Evolutionary conservation across 1,140 invertebrate genomes (phyloP).

Genomic region (Delia radicum): DNA sequence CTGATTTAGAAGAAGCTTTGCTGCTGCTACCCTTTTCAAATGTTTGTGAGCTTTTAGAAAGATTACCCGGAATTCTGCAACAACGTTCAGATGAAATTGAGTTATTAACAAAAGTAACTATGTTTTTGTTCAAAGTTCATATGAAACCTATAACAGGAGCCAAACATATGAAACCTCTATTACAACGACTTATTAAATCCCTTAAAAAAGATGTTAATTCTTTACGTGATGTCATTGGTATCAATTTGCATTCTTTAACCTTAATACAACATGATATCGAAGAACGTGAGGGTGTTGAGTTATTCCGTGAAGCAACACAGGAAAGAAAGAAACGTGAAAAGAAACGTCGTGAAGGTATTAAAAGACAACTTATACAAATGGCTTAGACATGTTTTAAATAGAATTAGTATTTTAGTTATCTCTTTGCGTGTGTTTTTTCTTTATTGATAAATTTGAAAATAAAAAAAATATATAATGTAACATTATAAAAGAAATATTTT

Average conservation of each 20-base stretch:
- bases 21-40: constrained; percentile 81
- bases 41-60: constrained; percentile 76
- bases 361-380: constrained; percentile 57
- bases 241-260: constrained; percentile 82
- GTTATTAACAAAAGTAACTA: constrained; percentile 69
- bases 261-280: constrained; percentile 79
- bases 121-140: constrained; percentile 84
- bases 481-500: constrained; percentile 6
- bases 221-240: constrained; percentile 78
- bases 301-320: constrained; percentile 80
- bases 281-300: constrained; percentile 72
- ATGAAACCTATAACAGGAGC: constrained; percentile 78
- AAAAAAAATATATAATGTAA: constrained; percentile 5
- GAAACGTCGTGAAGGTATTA: constrained; percentile 70
- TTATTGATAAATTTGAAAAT: not conserved
- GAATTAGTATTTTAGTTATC: not conserved
- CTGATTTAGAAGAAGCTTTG: constrained; percentile 88
- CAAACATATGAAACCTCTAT: constrained; percentile 65
- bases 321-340: constrained; percentile 68
- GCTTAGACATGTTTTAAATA: not conserved
- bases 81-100: constrained; percentile 71
- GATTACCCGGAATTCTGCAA: constrained; percentile 68
- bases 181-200: constrained; percentile 56
- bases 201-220: constrained; percentile 40
- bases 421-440: constrained; percentile 2